These are phyloP conservation scores for Cryptocephalus primarius DNA, from an alignment of 2,888 invertebrate species.

Conservation along the genomic window DNA sequence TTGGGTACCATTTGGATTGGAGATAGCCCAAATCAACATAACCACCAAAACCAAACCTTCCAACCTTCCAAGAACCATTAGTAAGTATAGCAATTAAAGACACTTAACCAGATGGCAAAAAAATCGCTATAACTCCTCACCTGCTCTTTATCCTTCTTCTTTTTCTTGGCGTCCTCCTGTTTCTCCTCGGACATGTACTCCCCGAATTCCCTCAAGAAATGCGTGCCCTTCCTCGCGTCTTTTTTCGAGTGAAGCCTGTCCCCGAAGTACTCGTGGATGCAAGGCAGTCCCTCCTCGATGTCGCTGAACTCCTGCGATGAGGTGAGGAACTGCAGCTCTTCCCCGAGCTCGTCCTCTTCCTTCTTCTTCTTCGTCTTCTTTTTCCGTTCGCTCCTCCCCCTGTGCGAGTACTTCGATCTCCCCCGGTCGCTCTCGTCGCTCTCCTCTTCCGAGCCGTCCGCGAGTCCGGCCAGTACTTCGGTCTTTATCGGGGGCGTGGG, in stretches of 20 bases:
- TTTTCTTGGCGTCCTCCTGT: no score
- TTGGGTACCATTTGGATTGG: no score
- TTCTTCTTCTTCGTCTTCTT: slow-evolving; percentile 5
- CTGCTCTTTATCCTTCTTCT: not conserved
- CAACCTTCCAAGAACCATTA: no score
- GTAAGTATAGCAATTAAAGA: not conserved
- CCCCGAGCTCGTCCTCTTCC: slow-evolving; percentile 7
- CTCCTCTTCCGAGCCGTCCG: slow-evolving; percentile 11
- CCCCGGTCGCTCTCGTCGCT: slow-evolving; percentile 5
- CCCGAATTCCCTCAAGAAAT: no score
- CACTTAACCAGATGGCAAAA: not conserved
- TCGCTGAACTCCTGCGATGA: slow-evolving; percentile 14
- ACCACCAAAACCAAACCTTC: no score
- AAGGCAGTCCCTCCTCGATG: slow-evolving; percentile 14
- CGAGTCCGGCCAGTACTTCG: slow-evolving; percentile 17
- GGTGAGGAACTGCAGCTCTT: slow-evolving; percentile 10
- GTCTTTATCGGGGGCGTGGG: not conserved
- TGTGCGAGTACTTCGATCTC: slow-evolving; percentile 4
- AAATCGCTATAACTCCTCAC: not conserved
- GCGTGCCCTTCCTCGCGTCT: no score
- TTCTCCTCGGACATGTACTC: no score
- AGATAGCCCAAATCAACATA: no score
- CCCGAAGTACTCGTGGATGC: slow-evolving; percentile 18
- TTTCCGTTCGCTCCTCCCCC: slow-evolving; percentile 2
- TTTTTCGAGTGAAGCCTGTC: not conserved